These are phyloP conservation scores for Tauraco hartlaubi DNA, from an alignment of 2,797 vertebrate genomes.

Conservation along the genomic window DNA sequence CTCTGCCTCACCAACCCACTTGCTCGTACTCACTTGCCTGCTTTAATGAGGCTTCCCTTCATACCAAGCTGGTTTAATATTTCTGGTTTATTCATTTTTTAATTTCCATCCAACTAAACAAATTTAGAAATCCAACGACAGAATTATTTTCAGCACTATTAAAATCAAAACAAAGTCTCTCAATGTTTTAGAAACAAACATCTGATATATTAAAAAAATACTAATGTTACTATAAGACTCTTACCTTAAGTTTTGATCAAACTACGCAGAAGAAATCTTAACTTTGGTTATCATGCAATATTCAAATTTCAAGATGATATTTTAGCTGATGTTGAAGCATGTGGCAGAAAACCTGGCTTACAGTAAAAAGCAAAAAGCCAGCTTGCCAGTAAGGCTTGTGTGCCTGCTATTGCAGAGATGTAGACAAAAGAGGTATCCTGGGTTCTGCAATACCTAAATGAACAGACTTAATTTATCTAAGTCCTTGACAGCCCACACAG, in stretches of 20 bases:
- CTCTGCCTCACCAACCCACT: not conserved
- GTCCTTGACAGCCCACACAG: conserved; percentile 2
- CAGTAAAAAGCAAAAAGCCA: not conserved
- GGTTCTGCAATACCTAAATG: conserved; percentile 36
- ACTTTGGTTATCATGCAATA: not conserved
- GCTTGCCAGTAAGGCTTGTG: not conserved
- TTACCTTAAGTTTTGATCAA: conserved; percentile 29
- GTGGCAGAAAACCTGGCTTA: conserved; percentile 24
- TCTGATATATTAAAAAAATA: not conserved
- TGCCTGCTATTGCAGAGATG: not conserved
- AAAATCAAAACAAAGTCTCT: not conserved
- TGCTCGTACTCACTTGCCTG: not conserved
- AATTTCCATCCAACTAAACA: not conserved
- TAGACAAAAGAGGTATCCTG: not conserved
- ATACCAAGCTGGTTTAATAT: not conserved
- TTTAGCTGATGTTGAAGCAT: conserved; percentile 23
- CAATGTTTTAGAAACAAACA: not conserved
- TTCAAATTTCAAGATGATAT: conserved; percentile 23
- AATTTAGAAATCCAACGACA: not conserved
- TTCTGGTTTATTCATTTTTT: not conserved
- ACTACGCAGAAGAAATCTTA: not conserved
- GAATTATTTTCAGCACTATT: not conserved
- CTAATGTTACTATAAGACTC: not conserved
- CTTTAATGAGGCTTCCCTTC: not conserved
- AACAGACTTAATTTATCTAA: conserved; percentile 37